Base-by-base conservation (phyloP, 30 jellyfish, hydroid and myxozoan species). In the Chironex yamaguchii region DNA sequence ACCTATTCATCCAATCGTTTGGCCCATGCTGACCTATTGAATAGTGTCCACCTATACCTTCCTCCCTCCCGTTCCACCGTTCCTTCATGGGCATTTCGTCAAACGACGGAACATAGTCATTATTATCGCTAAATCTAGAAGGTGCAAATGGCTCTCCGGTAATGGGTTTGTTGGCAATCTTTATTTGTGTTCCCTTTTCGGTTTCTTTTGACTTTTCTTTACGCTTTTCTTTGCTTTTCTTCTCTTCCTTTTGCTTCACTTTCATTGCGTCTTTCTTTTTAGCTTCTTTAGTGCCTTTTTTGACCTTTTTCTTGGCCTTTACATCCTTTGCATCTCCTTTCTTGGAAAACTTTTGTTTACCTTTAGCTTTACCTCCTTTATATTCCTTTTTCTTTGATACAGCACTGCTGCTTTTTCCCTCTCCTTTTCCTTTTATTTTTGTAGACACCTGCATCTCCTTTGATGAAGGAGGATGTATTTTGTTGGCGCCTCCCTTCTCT, bases 401-500 rank as follows among this genome's bases (percentile, higher is more conserved):
- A 49, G 42, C 69, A 1, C 1, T 76, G 51, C 89, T 76, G 23
- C 90, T 42, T 1, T 29, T 27, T 22, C 28, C 64, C 28, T 76
- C 1, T 29, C 17, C 96, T n/a, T 87, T 87, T 36, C 75, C 96
- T 58, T 86, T 85, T 17, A 24, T 85, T 48, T 86, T 89, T 2
- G 96, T 72, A 22, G 90, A n/a, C 29, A 76, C 68, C 67, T 86
- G 85, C 20, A 36, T 3, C 12, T 86, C 89, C 86, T 72, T 86
- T 21, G 63, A 85, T 20, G 62, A 80, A 73, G 85, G 90, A 13
- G 76, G 93, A 70, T 87, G n/a, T n/a, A n/a, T n/a, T n/a, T n/a
- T n/a, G n/a, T n/a, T n/a, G n/a, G n/a, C n/a, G 17, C 84, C 29
- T 22, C 22, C 64, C 17, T 42, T 42, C 17, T n/a, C 36, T 36